Evolutionary conservation across 2,888 invertebrate genomes (phyloP).

Genomic region (Caenorhabditis drosophilae): DNA sequence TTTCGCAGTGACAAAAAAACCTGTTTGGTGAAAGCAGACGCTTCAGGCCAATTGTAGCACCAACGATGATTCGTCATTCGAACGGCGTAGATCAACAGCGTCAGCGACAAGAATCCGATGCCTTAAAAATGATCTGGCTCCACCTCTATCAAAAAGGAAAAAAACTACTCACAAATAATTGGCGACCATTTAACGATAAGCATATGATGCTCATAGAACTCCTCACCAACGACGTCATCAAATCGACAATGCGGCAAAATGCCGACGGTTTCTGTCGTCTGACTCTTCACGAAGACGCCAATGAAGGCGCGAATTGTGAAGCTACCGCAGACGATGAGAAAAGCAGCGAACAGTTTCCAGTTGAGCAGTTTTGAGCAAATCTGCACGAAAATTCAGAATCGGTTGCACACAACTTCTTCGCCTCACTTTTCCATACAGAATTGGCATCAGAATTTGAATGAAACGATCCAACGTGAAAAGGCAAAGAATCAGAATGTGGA

Average conservation of each 20-base stretch:
- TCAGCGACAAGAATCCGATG: constrained; percentile 22
- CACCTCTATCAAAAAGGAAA: too few relatives aligned
- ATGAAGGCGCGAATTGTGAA: background rate
- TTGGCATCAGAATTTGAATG: constrained; percentile 39
- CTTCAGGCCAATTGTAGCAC: constrained; percentile 56
- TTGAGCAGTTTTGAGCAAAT: too few relatives aligned
- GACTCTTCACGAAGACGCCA: constrained; percentile 11
- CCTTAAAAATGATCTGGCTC: too few relatives aligned
- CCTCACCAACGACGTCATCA: constrained; percentile 46
- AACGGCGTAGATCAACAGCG: constrained; percentile 32
- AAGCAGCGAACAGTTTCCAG: too few relatives aligned
- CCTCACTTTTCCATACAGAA: constrained; percentile 33
- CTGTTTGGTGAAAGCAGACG: constrained; percentile 26
- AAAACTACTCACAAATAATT: constrained; percentile 33
- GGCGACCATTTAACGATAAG: constrained; percentile 45
- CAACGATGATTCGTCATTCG: constrained; percentile 45
- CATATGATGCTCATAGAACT: constrained; percentile 28
- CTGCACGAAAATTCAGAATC: too few relatives aligned
- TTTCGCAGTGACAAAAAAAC: too few relatives aligned
- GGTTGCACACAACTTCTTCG: too few relatives aligned
- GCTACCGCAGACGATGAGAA: background rate
- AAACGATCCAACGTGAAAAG: constrained; percentile 21
- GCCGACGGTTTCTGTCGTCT: constrained; percentile 29
- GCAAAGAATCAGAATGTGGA: constrained; percentile 22
- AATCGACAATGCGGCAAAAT: constrained; percentile 42